Evolutionary conservation across 2,113 vertebrate genomes (phyloP).

Genomic region (Probosciger aterrimus): DNA sequence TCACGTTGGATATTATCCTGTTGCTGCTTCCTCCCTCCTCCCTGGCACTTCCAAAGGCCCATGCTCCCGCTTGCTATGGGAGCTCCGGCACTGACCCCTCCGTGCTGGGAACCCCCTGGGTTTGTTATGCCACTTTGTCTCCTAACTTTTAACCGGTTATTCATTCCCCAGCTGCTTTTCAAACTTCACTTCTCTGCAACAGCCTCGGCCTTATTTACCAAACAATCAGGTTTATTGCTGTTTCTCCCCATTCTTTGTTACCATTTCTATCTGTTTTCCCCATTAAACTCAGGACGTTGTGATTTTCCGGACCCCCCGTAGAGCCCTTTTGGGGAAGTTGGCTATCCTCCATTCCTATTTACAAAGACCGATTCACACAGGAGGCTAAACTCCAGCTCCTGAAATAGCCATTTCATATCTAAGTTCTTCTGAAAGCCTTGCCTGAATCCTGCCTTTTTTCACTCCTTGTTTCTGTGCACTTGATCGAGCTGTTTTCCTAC

Average conservation of each 20-base stretch:
- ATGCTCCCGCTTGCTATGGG: fast-evolving
- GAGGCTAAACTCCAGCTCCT: conserved; percentile 47
- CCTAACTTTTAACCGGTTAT: conserved; percentile 59
- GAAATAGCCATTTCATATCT: conserved; percentile 63
- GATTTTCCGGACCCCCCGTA: conserved; percentile 60
- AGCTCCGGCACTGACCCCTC: background rate
- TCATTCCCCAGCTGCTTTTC: conserved; percentile 62
- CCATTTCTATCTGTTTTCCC: conserved; percentile 64
- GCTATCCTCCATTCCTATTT: conserved; percentile 67
- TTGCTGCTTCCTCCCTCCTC: background rate
- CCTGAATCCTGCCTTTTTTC: background rate
- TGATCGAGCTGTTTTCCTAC: background rate
- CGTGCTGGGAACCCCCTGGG: background rate
- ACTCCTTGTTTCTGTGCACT: background rate
- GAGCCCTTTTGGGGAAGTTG: conserved; percentile 62
- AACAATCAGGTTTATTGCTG: conserved; percentile 69
- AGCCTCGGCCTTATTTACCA: conserved; percentile 61
- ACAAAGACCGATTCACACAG: conserved; percentile 60
- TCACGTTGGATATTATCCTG: fast-evolving
- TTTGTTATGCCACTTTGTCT: conserved; percentile 58
- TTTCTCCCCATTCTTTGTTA: conserved; percentile 63
- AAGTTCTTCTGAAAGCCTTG: conserved; percentile 7
- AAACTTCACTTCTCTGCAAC: conserved; percentile 42
- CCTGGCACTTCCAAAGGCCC: background rate
- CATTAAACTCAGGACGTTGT: conserved; percentile 61